Conservation (phyloP, 2,113 vertebrate species). For the Panurus biarmicus region DNA sequence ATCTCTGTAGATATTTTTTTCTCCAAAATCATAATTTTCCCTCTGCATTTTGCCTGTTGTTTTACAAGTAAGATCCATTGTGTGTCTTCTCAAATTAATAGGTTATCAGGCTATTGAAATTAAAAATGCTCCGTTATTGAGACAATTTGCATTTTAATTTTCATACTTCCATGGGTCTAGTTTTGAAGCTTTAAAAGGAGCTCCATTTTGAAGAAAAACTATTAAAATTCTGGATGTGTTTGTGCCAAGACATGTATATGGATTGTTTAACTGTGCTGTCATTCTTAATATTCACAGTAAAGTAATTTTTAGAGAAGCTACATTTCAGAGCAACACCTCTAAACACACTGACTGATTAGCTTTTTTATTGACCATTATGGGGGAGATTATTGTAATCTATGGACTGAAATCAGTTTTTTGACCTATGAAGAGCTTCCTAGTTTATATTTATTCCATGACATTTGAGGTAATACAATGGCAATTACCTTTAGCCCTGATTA, state of each 20-base stretch:
- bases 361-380: slow-evolving; percentile 86
- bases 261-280: slow-evolving; percentile 90
- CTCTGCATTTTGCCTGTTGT: background rate
- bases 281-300: slow-evolving; percentile 94
- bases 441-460: slow-evolving; percentile 82
- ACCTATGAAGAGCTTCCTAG: slow-evolving; percentile 79
- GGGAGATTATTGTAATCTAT: slow-evolving; percentile 83
- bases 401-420: slow-evolving; percentile 79
- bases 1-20: background rate
- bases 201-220: slow-evolving; percentile 71
- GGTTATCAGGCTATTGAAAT: background rate
- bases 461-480: slow-evolving; percentile 79
- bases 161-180: slow-evolving; percentile 37
- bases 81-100: background rate
- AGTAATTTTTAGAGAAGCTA: slow-evolving; percentile 87
- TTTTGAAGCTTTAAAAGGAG: slow-evolving; percentile 55
- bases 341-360: slow-evolving; percentile 85
- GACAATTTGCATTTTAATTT: slow-evolving; percentile 11
- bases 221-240: slow-evolving; percentile 89
- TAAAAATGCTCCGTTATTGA: background rate
- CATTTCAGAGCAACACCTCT: slow-evolving; percentile 85
- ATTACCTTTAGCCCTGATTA: slow-evolving; percentile 76
- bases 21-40: background rate
- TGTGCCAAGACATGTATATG: slow-evolving; percentile 88
- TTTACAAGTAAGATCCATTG: background rate